A percentile compares a stretch with the other conserved stretches of the same genome.
Conservation (phyloP, 1,140 invertebrate genomes). For the Cryptotermes secundus region DNA sequence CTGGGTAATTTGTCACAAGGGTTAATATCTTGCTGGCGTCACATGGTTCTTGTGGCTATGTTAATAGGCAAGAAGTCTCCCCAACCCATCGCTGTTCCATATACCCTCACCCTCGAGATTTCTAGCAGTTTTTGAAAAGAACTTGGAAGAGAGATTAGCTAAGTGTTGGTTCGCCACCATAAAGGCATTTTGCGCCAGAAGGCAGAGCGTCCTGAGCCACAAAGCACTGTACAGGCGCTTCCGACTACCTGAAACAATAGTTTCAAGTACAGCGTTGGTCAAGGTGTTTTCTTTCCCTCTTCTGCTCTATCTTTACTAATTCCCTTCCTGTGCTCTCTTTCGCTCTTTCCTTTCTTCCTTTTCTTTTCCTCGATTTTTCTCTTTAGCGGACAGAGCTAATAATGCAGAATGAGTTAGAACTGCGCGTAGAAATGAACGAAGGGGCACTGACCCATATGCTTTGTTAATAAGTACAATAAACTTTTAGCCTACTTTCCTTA, state of each 20-base stretch:
- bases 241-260: not conserved
- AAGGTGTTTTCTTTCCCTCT: not conserved
- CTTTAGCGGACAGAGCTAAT: too few species aligned
- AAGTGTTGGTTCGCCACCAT: not conserved
- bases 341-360: too few species aligned
- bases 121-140: conserved; percentile 9
- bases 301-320: too few species aligned
- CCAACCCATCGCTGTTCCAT: not conserved
- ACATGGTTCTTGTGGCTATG: not conserved
- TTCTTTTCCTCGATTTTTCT: too few species aligned
- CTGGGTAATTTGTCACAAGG: conserved; percentile 18
- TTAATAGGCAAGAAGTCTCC: not conserved
- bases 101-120: not conserved
- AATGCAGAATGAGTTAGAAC: too few species aligned
- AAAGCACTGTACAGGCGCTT: not conserved
- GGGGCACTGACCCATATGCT: too few species aligned
- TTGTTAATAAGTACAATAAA: too few species aligned
- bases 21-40: conserved; percentile 10
- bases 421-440: too few species aligned
- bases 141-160: conserved; percentile 12
- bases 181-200: not conserved
- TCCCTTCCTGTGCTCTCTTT: too few species aligned
- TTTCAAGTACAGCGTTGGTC: not conserved
- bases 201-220: too few species aligned
- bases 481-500: too few species aligned